A percentile compares a stretch with the other conserved stretches of the same genome.
phyloP scores from a whole-genome alignment of 2,113 vertebrate species.

The Garra rufa region DNA sequence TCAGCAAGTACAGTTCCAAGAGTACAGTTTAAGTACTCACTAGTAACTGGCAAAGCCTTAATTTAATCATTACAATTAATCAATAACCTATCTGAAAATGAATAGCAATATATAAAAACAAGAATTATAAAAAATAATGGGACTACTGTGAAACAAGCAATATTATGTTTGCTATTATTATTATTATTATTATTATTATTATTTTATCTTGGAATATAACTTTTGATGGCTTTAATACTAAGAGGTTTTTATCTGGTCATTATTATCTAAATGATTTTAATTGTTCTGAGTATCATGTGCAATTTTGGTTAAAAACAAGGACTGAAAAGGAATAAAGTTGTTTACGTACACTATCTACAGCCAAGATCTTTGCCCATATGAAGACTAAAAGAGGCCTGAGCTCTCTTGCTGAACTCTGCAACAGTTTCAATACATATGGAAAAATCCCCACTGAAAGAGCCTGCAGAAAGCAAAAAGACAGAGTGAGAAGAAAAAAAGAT shows the following conservation, averaged over 20 bases:
- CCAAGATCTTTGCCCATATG: conserved; percentile 99
- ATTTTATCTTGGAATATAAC: neutral
- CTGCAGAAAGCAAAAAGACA: conserved; percentile 64
- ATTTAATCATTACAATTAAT: too few relatives aligned
- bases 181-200: accelerated
- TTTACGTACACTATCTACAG: conserved; percentile 94
- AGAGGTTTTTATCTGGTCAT: neutral
- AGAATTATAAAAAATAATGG: too few relatives aligned
- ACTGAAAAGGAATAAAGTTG: neutral
- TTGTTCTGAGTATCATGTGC: neutral
- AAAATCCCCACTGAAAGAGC: conserved; percentile 97
- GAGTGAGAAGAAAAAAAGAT: conserved; percentile 71
- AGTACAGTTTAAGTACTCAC: too few relatives aligned
- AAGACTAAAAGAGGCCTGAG: conserved; percentile 94
- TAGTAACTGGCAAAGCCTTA: neutral
- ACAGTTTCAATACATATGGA: conserved; percentile 95
- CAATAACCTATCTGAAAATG: neutral
- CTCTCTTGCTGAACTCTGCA: conserved; percentile 96
- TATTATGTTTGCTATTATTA: neutral
- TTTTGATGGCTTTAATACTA: neutral
- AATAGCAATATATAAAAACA: too few relatives aligned
- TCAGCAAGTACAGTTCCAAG: too few relatives aligned
- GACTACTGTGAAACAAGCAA: too few relatives aligned
- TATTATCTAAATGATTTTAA: neutral
- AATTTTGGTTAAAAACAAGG: neutral